Evolutionary conservation across 2,797 vertebrate genomes (phyloP).

Genomic region (Hyperoplus lanceolatus): DNA sequence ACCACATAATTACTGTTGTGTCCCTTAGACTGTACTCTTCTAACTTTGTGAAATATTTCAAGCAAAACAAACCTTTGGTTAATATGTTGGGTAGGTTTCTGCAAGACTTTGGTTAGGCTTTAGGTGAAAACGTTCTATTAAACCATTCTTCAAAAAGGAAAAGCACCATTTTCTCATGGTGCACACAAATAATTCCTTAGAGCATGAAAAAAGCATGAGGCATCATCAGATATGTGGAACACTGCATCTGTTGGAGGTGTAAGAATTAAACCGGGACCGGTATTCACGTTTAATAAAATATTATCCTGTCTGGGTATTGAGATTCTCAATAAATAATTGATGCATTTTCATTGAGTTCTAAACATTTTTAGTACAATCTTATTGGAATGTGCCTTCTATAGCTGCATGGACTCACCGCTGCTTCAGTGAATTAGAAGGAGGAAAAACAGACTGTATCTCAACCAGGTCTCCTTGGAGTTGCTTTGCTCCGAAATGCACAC

Average conservation of each 20-base stretch:
- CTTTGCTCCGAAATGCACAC: neutral
- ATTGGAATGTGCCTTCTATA: neutral
- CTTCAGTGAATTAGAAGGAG: neutral
- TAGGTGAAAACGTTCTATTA: neutral
- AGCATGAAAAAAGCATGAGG: neutral
- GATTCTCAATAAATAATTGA: neutral
- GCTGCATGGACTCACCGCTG: neutral
- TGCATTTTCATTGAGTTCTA: slow-evolving; percentile 5
- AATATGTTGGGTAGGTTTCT: neutral
- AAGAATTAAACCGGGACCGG: neutral
- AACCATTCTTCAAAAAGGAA: neutral
- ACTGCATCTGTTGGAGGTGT: neutral
- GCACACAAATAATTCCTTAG: neutral
- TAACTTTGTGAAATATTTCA: neutral
- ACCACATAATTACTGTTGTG: neutral
- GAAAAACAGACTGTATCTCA: neutral
- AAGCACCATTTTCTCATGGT: neutral
- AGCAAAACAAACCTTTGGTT: neutral
- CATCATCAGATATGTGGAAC: neutral
- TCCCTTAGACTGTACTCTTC: neutral
- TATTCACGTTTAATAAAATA: slow-evolving; percentile 7
- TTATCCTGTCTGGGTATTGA: neutral
- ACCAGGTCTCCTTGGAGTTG: neutral
- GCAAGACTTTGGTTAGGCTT: neutral
- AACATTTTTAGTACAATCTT: neutral